Evolutionary conservation across 2,888 invertebrate species (phyloP), one percentile per base, ranked within the genome.

Genomic region (Perizoma affinitatum): DNA sequence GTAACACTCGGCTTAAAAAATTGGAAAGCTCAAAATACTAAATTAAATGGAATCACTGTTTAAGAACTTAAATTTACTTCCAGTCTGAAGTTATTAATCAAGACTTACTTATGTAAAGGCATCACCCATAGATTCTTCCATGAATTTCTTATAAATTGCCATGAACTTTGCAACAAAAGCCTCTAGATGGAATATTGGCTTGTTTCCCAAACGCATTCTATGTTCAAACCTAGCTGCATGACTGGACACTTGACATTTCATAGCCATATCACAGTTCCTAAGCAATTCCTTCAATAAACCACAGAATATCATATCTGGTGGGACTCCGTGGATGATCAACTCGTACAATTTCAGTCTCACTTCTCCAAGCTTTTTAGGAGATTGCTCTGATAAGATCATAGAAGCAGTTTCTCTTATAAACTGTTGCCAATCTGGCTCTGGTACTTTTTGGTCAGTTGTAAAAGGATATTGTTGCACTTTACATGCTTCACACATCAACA

Each of bases 81-180:
- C 42, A 42, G 4, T 42, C 42, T 44, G 2, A 11, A 44, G n/a
- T n/a, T n/a, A 42, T 5, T 5, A n/a, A 42, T 9, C 5, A 42
- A 42, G 4, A 5, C 3, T 10, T n/a, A n/a, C 8, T 9, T 11
- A 11, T 8, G 11, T 93, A 78, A 93, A 93, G 51, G 90, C 93
- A 75, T 91, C 94, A 56, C 93, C 94, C 70, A 95, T 79, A 33
- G 94, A 94, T 74, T 96, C 95, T 80, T 97, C 96, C 82, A 97
- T 94, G 82, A 96, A 98, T 74, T 96, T 95, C 78, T 97, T 97
- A 82, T 98, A 98, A 70, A 98, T 95, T 41, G 96, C 94, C 99
- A 99, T 99, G 83, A 99, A 99, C 74, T 97, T 96, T 0, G 98
- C 98, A 50, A 98, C 96, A 92, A 99, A 99, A 4, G 98, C 98